phyloP scores from a whole-genome alignment of 2,888 invertebrate genomes.

The Ferdinandea cuprea region DNA sequence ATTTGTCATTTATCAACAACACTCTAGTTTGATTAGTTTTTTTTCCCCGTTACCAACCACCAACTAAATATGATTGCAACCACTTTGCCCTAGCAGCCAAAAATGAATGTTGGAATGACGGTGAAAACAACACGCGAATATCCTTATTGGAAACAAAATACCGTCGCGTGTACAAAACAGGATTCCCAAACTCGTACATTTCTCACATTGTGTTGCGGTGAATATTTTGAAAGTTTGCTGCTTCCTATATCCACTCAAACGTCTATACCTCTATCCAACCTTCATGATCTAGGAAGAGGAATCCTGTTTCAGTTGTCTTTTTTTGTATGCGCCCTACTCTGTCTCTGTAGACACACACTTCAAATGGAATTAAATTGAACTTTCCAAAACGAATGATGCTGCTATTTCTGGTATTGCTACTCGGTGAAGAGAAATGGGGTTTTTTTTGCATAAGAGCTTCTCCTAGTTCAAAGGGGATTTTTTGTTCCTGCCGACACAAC shows the following conservation, averaged over 20 bases:
- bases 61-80: too few relatives aligned
- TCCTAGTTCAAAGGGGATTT: constrained; percentile 41
- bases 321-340: background rate
- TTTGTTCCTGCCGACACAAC: constrained; percentile 1
- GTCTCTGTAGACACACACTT: constrained; percentile 8
- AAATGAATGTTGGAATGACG: background rate
- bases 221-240: constrained; percentile 43
- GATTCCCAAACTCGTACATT: constrained; percentile 39
- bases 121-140: constrained; percentile 11
- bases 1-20: too few relatives aligned
- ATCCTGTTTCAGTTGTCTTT: background rate
- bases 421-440: background rate
- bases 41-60: too few relatives aligned
- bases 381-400: constrained; percentile 2
- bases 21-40: too few relatives aligned
- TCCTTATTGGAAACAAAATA: background rate
- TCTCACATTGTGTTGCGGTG: constrained; percentile 38
- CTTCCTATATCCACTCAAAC: background rate
- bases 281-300: background rate
- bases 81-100: too few relatives aligned
- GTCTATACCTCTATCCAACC: background rate
- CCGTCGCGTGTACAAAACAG: background rate
- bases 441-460: constrained; percentile 19
- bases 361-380: constrained; percentile 46
- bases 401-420: background rate